These are phyloP conservation scores for Cossypha dichroa DNA, from an alignment of 2,797 vertebrate genomes.

Conservation along the genomic window DNA sequence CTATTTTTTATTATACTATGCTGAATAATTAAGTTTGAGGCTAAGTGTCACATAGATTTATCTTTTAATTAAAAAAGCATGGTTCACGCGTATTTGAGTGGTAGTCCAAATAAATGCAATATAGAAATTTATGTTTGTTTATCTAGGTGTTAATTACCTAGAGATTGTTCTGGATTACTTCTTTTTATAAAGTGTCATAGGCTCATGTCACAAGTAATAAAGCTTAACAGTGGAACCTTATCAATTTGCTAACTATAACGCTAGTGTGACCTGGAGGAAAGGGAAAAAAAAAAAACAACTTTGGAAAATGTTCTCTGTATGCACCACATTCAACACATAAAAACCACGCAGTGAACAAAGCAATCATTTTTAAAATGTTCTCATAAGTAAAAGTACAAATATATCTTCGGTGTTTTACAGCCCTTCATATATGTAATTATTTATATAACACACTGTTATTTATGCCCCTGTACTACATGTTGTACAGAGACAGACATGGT, in stretches of 20 bases:
- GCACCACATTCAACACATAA: constrained; percentile 54
- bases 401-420: constrained; percentile 76
- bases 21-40: constrained; percentile 99
- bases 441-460: constrained; percentile 75
- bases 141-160: constrained; percentile 99
- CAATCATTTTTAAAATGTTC: constrained; percentile 73
- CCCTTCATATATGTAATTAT: constrained; percentile 74
- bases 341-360: constrained; percentile 58
- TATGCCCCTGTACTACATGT: constrained; percentile 52
- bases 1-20: constrained; percentile 99
- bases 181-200: constrained; percentile 90
- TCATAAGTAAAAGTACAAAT: constrained; percentile 73
- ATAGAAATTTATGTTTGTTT: constrained; percentile 99
- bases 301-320: constrained; percentile 58
- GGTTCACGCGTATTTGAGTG: constrained; percentile 99
- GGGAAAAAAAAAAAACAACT: constrained; percentile 30
- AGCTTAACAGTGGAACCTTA: constrained; percentile 87
- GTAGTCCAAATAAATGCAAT: constrained; percentile 99
- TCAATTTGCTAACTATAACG: constrained; percentile 80
- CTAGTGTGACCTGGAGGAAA: constrained; percentile 72
- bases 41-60: constrained; percentile 99
- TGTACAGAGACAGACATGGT: constrained; percentile 47
- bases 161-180: constrained; percentile 98
- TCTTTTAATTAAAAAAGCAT: constrained; percentile 99
- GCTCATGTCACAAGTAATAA: constrained; percentile 92